Conservation (phyloP, 1,140 invertebrate genomes). For the Procambarus clarkii region DNA sequence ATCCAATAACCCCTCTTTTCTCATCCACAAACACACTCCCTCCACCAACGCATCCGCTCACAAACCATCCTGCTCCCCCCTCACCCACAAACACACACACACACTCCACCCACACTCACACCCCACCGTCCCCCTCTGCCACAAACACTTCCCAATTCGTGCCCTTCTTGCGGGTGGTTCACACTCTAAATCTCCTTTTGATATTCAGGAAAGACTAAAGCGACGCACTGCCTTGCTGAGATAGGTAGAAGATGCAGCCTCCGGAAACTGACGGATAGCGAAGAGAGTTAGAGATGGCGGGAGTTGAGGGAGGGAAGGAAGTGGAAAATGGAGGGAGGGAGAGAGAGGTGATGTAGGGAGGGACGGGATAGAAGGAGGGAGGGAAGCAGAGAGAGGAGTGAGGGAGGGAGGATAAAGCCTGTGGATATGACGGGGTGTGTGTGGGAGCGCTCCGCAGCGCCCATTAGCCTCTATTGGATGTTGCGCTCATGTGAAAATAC, state of each 20-base stretch:
- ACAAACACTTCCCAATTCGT: neutral
- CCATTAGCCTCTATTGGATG: slow-evolving; percentile 45
- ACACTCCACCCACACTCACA: neutral
- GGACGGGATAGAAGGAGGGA: neutral
- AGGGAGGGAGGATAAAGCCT: neutral
- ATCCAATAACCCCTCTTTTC: too few species aligned
- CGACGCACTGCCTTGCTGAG: neutral
- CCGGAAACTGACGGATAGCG: neutral
- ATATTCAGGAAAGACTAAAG: neutral
- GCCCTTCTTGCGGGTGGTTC: neutral
- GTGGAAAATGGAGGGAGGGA: neutral
- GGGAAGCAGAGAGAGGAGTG: neutral
- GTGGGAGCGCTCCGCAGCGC: neutral
- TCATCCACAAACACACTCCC: too few species aligned
- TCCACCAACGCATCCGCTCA: too few species aligned
- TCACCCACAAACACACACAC: neutral
- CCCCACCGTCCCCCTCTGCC: neutral
- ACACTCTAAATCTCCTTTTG: neutral
- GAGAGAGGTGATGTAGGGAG: too few species aligned
- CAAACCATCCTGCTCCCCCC: neutral
- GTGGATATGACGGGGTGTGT: slow-evolving; percentile 11
- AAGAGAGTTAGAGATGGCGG: neutral
- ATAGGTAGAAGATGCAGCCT: neutral
- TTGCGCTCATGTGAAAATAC: slow-evolving; percentile 42
- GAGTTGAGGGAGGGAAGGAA: neutral